phyloP scores from a whole-genome alignment of 2,113 vertebrate species.

The Cavia porcellus region DNA sequence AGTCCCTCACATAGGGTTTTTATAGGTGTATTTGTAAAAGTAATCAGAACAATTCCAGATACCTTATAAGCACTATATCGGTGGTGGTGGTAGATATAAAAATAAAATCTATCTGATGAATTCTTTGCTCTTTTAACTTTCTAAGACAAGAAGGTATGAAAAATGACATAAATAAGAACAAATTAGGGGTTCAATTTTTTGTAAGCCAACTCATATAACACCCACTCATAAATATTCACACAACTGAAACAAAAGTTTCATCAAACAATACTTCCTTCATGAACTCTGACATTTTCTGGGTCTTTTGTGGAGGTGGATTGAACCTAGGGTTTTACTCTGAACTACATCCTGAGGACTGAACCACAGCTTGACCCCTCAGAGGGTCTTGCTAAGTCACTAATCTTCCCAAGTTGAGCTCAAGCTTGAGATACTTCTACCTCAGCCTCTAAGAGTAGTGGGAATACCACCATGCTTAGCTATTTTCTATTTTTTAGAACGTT shows the following conservation, averaged over 20 bases:
- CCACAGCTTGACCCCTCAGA: not conserved
- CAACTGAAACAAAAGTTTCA: not conserved
- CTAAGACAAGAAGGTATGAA: conserved; percentile 19
- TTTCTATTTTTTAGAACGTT: conserved; percentile 34
- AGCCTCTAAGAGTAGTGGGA: not conserved
- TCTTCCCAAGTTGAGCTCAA: not conserved
- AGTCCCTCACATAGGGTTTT: not conserved
- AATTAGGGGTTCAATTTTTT: conserved; percentile 40
- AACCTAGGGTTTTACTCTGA: not conserved
- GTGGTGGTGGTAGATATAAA: conserved; percentile 15
- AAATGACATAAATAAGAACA: conserved; percentile 22
- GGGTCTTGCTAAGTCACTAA: not conserved
- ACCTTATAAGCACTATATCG: not conserved
- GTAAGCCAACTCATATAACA: not conserved
- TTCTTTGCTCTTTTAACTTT: conserved; percentile 45
- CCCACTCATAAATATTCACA: not conserved
- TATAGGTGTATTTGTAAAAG: not conserved
- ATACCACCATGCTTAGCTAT: not conserved
- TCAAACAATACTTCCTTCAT: conserved; percentile 31
- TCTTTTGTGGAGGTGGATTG: too few species aligned
- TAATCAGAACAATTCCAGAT: conserved; percentile 11
- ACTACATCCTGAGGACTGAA: not conserved
- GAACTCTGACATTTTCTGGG: not conserved
- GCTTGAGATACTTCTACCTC: not conserved
- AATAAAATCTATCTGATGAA: conserved; percentile 25